Base-by-base conservation (phyloP, 2,888 invertebrate genomes). In the Ornithoptera alexandrae region DNA sequence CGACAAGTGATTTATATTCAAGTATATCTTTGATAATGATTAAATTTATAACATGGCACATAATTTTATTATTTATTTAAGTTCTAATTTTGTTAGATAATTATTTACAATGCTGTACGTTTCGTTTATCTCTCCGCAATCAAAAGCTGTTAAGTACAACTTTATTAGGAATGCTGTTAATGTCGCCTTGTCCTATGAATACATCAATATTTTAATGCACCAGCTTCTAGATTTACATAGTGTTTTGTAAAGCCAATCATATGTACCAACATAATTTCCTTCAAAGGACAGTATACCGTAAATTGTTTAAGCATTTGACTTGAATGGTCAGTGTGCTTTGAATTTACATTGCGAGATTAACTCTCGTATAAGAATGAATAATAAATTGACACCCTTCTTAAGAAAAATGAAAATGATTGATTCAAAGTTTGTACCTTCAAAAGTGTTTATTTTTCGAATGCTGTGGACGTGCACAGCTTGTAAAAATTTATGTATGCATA, bases 181-280 rank as follows among this genome's bases (percentile, higher is more conserved):
- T 73, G 72, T 76, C 62, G 66, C 71, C 73, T 75, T 71, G 72
- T 72, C 72, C 73, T 77, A 76, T 76, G 75, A 77, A 79, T 80
- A 76, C 69, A 76, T 78, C 76, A 78, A 79, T 79, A 80, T 77
- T 73, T 75, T 78, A 75, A 79, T 76, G 70, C 69, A 71, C 71
- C 68, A 71, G 72, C 72, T 73, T 68, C 70, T 74, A 65, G 65
- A 73, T 76, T 77, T 75, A 72, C 75, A 76, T 78, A 75, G 74
- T 74, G 70, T 74, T 76, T 76, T 75, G 74, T 75, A 72, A 72
- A 73, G 71, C 71, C 72, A 70, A 69, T 72, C 72, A 73, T 76
- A 74, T 74, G 73, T 78, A 72, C 72, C 67, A 68, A 72, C 68
- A 71, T 71, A 72, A 74, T 72, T 75, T 75, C 71, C 72, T 72